Conservation (phyloP, 2,888 invertebrate genomes). For the Hyppa rectilinea region DNA sequence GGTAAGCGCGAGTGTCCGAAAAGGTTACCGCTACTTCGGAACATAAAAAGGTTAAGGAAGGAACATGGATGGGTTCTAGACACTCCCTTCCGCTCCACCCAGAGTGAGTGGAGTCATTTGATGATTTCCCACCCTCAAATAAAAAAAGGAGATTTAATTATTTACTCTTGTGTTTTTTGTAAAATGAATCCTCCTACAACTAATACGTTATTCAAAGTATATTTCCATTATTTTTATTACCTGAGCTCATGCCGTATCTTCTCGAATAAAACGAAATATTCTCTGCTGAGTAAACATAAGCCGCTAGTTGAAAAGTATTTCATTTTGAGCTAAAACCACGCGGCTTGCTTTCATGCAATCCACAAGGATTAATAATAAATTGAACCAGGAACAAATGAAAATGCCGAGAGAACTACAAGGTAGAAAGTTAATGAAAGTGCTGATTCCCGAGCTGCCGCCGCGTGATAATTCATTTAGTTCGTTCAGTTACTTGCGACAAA, state of each 20-base stretch:
- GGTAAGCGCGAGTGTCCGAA: too few relatives aligned
- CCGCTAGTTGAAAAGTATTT: conserved; percentile 33
- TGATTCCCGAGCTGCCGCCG: conserved; percentile 62
- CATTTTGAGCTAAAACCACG: conserved; percentile 41
- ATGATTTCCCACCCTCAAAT: too few relatives aligned
- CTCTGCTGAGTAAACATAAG: conserved; percentile 34
- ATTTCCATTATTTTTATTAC: conserved; percentile 19
- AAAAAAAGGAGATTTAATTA: neutral
- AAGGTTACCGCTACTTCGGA: too few relatives aligned
- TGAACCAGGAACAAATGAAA: conserved; percentile 61
- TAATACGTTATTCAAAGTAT: neutral
- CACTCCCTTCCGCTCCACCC: too few relatives aligned
- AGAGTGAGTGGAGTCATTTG: too few relatives aligned
- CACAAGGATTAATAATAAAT: conserved; percentile 65
- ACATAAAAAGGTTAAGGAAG: too few relatives aligned
- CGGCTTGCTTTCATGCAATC: conserved; percentile 61
- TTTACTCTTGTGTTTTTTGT: conserved; percentile 5
- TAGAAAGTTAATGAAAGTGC: conserved; percentile 72
- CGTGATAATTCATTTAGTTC: conserved; percentile 74
- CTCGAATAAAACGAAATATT: conserved; percentile 38
- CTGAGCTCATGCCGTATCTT: conserved; percentile 3
- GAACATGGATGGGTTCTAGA: too few relatives aligned
- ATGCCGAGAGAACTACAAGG: conserved; percentile 47
- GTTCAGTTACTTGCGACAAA: conserved; percentile 70
- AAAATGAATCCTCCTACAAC: conserved; percentile 8